Evolutionary conservation across 2,113 vertebrate genomes (phyloP).

Genomic region (Recurvirostra avosetta): DNA sequence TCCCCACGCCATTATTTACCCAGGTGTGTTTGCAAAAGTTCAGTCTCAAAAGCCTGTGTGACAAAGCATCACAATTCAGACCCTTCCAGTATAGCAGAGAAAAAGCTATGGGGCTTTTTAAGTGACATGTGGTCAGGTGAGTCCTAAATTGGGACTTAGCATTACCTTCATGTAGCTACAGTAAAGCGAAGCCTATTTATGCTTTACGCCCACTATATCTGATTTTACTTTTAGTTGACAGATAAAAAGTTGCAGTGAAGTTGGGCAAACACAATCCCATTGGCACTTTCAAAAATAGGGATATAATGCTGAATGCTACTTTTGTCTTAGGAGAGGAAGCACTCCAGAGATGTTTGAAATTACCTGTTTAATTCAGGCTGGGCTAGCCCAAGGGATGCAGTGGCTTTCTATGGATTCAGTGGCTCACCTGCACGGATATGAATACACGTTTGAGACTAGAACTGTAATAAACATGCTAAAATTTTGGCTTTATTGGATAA

Average conservation of each 20-base stretch:
- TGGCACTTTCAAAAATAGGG: not conserved
- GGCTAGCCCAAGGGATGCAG: not conserved
- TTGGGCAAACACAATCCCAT: not conserved
- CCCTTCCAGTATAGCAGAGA: not conserved
- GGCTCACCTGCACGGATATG: not conserved
- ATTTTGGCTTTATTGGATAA: not conserved
- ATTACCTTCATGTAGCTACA: not conserved
- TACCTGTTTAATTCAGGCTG: not conserved
- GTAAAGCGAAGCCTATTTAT: not conserved
- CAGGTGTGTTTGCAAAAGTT: not conserved
- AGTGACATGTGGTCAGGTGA: not conserved
- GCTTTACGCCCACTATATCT: not conserved
- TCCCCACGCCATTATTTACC: not conserved
- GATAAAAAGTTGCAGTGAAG: not conserved
- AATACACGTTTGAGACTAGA: not conserved
- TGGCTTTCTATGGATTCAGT: not conserved
- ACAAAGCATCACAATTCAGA: not conserved
- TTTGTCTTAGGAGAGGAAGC: not conserved
- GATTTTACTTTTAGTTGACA: not conserved
- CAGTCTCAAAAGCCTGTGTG: not conserved
- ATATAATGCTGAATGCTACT: not conserved
- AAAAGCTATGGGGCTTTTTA: not conserved
- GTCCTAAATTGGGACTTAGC: not conserved
- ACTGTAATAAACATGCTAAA: not conserved
- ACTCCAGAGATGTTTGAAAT: not conserved